A percentile compares a stretch with the other conserved stretches of the same genome.
Evolutionary conservation across 1,140 invertebrate species (phyloP).

Genomic region (Sitobion miscanthi): DNA sequence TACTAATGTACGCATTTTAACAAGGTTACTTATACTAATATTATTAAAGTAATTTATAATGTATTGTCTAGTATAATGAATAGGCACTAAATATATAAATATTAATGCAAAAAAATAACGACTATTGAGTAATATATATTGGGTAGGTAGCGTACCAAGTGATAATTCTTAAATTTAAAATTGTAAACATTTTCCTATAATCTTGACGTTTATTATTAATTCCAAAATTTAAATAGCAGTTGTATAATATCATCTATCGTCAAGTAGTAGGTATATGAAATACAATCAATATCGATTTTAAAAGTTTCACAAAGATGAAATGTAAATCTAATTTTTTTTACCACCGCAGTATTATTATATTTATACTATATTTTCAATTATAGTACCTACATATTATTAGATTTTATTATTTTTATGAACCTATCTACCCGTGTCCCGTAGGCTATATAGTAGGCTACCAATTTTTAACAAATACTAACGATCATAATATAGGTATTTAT

Average conservation of each 20-base stretch:
- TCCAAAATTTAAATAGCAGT: not conserved
- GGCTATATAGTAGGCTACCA: not conserved
- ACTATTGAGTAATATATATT: not conserved
- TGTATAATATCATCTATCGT: too few relatives aligned
- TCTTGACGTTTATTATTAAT: not conserved
- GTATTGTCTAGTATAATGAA: conserved; percentile 40
- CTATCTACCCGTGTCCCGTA: too few relatives aligned
- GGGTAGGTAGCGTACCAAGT: not conserved
- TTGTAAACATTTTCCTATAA: not conserved
- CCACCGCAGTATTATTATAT: not conserved
- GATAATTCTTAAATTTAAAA: not conserved
- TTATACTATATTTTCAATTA: not conserved
- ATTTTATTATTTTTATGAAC: not conserved
- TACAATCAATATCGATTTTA: not conserved
- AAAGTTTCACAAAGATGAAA: not conserved
- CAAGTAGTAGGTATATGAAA: too few relatives aligned
- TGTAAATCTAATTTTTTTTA: not conserved
- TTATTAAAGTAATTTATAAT: conserved; percentile 26
- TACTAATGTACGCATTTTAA: conserved; percentile 14
- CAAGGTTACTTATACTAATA: conserved; percentile 26
- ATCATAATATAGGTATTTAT: not conserved
- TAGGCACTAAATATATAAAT: conserved; percentile 41
- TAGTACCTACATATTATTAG: not conserved
- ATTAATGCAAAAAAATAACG: not conserved
- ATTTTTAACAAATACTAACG: not conserved